Percentiles rank a stretch among this genome's conserved stretches.
Conservation (phyloP, 2,888 invertebrate species). For the Nezara viridula region DNA sequence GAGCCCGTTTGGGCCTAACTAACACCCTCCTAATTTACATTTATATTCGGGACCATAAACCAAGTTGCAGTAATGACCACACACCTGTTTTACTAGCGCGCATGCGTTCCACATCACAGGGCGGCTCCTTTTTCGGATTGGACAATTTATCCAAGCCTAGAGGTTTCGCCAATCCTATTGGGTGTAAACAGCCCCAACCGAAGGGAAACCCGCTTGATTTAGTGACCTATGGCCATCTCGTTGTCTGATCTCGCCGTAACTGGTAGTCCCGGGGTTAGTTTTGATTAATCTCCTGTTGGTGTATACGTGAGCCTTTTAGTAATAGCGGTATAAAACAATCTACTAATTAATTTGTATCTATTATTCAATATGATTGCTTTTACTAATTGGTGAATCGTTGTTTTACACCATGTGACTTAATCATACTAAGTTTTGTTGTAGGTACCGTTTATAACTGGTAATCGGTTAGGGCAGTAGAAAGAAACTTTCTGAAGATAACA, state of each 20-base stretch:
- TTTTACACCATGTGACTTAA: neutral
- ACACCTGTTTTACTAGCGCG: conserved; percentile 50
- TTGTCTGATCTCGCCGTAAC: neutral
- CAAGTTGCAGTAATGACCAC: conserved; percentile 38
- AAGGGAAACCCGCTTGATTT: neutral
- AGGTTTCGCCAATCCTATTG: neutral
- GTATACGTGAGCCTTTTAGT: conserved; percentile 15
- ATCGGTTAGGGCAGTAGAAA: too few relatives aligned
- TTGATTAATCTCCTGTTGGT: neutral
- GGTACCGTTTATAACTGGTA: too few relatives aligned
- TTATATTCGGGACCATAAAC: conserved; percentile 49
- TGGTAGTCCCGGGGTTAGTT: neutral
- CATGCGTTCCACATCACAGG: conserved; percentile 41
- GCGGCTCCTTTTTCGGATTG: conserved; percentile 42
- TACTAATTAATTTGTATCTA: neutral
- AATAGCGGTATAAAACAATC: neutral
- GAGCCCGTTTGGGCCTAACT: neutral
- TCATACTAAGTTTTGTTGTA: neutral
- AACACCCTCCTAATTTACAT: conserved; percentile 33
- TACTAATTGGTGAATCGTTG: neutral
- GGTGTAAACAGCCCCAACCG: neutral
- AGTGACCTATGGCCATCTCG: neutral
- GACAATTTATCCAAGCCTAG: neutral
- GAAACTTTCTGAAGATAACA: too few relatives aligned
- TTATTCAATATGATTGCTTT: neutral